Evolutionary conservation across 2,113 vertebrate genomes (phyloP).

Genomic region (Phalacrocorax brasilianus): DNA sequence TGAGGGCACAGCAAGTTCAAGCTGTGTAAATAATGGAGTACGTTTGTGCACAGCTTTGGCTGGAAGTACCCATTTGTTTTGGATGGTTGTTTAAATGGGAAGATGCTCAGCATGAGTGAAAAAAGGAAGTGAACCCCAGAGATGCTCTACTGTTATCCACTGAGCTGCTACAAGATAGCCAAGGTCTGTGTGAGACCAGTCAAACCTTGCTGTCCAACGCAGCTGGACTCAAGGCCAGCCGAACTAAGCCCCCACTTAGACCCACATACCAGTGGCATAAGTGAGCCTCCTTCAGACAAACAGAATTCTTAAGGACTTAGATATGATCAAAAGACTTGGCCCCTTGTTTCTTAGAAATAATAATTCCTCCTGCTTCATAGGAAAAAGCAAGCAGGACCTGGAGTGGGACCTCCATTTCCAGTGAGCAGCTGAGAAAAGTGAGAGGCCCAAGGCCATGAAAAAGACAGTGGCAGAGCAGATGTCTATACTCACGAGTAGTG

Average conservation of each 20-base stretch:
- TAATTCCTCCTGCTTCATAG: background rate
- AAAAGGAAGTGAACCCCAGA: slow-evolving; percentile 32
- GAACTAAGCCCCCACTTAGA: background rate
- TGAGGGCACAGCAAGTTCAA: slow-evolving; percentile 49
- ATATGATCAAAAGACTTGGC: background rate
- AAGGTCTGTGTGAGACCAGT: background rate
- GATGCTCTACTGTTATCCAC: slow-evolving; percentile 9
- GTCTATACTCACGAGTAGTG: background rate
- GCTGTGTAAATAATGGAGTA: slow-evolving; percentile 54
- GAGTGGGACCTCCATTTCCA: background rate
- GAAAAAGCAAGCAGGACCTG: background rate
- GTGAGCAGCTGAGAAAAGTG: background rate
- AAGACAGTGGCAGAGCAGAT: background rate
- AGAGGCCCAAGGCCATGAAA: background rate
- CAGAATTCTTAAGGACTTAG: background rate
- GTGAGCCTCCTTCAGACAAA: background rate
- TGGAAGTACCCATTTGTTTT: slow-evolving; percentile 51
- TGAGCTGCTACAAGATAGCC: background rate
- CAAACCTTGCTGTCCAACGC: background rate
- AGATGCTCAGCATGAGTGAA: slow-evolving; percentile 21
- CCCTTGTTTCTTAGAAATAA: background rate
- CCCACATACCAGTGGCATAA: background rate
- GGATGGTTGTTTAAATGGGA: slow-evolving; percentile 36
- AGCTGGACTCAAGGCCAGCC: background rate
- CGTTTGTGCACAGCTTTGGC: slow-evolving; percentile 49